Percentiles rank a stretch among this genome's conserved stretches.
Evolutionary conservation across 2,113 vertebrate genomes (phyloP).

Genomic region (Epinephelus fuscoguttatus): DNA sequence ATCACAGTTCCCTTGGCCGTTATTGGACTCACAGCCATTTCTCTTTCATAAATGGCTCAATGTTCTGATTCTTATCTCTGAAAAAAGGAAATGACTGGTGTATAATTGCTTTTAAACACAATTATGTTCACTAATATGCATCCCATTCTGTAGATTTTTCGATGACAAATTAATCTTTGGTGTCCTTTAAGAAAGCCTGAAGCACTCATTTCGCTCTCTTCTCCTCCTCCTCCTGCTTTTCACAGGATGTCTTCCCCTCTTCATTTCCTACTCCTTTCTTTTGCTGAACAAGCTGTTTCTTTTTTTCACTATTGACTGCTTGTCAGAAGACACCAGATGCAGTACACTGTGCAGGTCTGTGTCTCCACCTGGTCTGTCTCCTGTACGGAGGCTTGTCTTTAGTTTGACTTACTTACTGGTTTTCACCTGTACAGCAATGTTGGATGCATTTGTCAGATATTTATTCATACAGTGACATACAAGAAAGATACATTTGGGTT

Average conservation of each 20-base stretch:
- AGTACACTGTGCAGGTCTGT: slow-evolving; percentile 1
- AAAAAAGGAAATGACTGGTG: slow-evolving; percentile 59
- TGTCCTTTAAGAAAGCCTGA: slow-evolving; percentile 52
- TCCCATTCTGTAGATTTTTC: slow-evolving; percentile 57
- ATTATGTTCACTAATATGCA: slow-evolving; percentile 72
- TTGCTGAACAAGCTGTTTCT: slow-evolving; percentile 59
- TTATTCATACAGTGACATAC: neutral
- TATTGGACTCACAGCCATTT: slow-evolving; percentile 42
- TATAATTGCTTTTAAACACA: slow-evolving; percentile 76
- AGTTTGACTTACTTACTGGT: neutral
- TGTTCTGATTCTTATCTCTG: slow-evolving; percentile 69
- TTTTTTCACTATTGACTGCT: slow-evolving; percentile 45
- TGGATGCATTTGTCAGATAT: neutral
- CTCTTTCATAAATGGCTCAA: slow-evolving; percentile 63
- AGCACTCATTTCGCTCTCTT: slow-evolving; percentile 39
- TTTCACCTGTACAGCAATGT: neutral
- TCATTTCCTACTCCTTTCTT: slow-evolving; percentile 11
- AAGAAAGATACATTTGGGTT: neutral
- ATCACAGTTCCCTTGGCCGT: slow-evolving; percentile 16
- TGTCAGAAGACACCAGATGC: slow-evolving; percentile 24
- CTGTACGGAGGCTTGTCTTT: neutral
- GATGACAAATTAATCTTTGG: slow-evolving; percentile 69
- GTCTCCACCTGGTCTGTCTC: neutral
- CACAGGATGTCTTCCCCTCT: slow-evolving; percentile 15
- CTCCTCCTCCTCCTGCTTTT: slow-evolving; percentile 25